phyloP scores from a whole-genome alignment of 2,888 invertebrate species.

The Metopia argyrocephala region DNA sequence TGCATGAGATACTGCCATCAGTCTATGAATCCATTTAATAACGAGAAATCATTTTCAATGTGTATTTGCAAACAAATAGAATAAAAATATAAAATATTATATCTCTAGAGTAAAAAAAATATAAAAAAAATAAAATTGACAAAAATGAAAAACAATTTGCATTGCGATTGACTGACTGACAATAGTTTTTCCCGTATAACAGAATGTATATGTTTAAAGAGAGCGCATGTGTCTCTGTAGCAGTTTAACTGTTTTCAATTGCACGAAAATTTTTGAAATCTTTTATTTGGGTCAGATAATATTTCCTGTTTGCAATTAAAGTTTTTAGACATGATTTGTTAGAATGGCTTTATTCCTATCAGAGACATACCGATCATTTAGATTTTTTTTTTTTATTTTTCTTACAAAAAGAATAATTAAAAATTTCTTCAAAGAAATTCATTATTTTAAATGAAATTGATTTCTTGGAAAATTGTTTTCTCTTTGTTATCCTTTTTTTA shows the following conservation, averaged over 20 bases:
- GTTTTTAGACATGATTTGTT: neutral
- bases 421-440: neutral
- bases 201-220: neutral
- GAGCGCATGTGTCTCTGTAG: slow-evolving; percentile 34
- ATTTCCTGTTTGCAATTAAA: neutral
- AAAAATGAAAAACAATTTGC: slow-evolving; percentile 20
- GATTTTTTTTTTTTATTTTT: neutral
- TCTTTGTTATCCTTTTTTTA: neutral
- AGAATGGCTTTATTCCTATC: neutral
- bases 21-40: slow-evolving; percentile 1
- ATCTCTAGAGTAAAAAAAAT: neutral
- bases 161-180: slow-evolving; percentile 9
- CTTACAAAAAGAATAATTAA: neutral
- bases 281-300: slow-evolving; percentile 35
- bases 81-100: neutral
- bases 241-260: slow-evolving; percentile 15
- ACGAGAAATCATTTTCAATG: neutral
- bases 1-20: neutral
- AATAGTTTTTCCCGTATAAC: neutral
- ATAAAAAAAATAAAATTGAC: neutral
- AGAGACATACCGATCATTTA: neutral
- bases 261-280: slow-evolving; percentile 21
- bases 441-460: slow-evolving; percentile 9
- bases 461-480: neutral
- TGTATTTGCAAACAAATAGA: neutral